Percentiles rank a stretch among this genome's conserved stretches.
phyloP scores from a whole-genome alignment of 1,140 invertebrate genomes.

The Cotesia vestalis region DNA sequence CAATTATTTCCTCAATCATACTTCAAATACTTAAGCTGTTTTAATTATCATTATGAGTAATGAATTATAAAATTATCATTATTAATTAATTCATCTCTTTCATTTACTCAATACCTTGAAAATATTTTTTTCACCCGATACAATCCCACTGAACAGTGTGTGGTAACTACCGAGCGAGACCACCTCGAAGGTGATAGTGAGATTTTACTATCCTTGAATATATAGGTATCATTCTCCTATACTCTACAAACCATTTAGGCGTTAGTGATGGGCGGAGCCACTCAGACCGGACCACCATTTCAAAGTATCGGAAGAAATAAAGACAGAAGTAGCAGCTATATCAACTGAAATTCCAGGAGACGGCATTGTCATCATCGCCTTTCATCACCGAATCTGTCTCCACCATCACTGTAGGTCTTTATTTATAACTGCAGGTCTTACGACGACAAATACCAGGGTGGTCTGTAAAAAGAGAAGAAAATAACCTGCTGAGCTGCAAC shows the following conservation, averaged over 20 bases:
- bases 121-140: too few relatives aligned
- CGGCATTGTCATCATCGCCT: conserved; percentile 14
- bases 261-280: conserved; percentile 18
- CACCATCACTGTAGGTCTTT: conserved; percentile 27
- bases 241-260: conserved; percentile 15
- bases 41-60: too few relatives aligned
- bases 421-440: conserved; percentile 26
- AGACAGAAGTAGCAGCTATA: conserved; percentile 9
- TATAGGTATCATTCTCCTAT: conserved; percentile 9
- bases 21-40: too few relatives aligned
- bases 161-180: not conserved
- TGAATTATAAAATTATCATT: too few relatives aligned
- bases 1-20: too few relatives aligned
- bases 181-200: conserved; percentile 5
- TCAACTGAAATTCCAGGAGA: not conserved
- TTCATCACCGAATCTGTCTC: conserved; percentile 1
- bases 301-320: conserved; percentile 12
- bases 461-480: conserved; percentile 34
- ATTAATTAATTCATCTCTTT: too few relatives aligned
- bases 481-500: conserved; percentile 50
- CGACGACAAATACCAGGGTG: conserved; percentile 45
- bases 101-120: too few relatives aligned
- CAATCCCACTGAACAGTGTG: too few relatives aligned
- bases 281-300: conserved; percentile 16
- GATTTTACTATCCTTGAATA: not conserved